Base-by-base conservation (phyloP, 2,888 invertebrate species). In the Pammene fasciana region DNA sequence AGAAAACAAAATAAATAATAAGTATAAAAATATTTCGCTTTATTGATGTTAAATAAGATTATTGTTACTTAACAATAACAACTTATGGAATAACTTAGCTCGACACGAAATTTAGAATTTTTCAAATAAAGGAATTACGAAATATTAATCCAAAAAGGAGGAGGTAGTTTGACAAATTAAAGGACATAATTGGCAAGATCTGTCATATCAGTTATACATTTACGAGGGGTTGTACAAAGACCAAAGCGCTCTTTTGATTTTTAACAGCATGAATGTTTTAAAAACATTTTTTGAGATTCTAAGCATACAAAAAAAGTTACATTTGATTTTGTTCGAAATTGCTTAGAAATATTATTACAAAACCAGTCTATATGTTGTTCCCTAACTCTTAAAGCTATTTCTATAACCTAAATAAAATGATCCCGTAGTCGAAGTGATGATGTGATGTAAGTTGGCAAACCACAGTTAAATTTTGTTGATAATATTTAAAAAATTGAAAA, bases 21-120 rank as follows among this genome's bases (percentile, higher is more conserved):
- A 18, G 52, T 89, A 88, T 85, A 89, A 90, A 91, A 90, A 90
- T 88, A 91, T 87, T 87, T 87, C 81, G 78, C 86, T 90, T 89
- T 88, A 85, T 82, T 87, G 83, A 84, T 84, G 82, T 85, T 86
- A 86, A 84, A 84, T 85, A 84, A 87, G 82, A 81, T 83, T 82
- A 84, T 79, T 80, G 82, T 85, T 84, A 84, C 82, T 79, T 85
- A 86, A 82, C 79, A 84, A 85, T 85, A 87, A 88, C 86, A 86
- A 84, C 71, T 68, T 72, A 72, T 57, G 64, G 71, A 70, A 67
- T 74, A 71, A 45, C 66, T 70, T 70, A 67, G 52, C 13, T 62
- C 38, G 52, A 65, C 50, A 71, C 61, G 60, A 67, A 72, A 64
- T 71, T 72, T 71, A 10, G 43, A 68, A 56, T 71, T 68, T 66